Evolutionary conservation across 2,113 vertebrate species (phyloP), one percentile per base, ranked within the genome.

Genomic region (Aegithalos caudatus): DNA sequence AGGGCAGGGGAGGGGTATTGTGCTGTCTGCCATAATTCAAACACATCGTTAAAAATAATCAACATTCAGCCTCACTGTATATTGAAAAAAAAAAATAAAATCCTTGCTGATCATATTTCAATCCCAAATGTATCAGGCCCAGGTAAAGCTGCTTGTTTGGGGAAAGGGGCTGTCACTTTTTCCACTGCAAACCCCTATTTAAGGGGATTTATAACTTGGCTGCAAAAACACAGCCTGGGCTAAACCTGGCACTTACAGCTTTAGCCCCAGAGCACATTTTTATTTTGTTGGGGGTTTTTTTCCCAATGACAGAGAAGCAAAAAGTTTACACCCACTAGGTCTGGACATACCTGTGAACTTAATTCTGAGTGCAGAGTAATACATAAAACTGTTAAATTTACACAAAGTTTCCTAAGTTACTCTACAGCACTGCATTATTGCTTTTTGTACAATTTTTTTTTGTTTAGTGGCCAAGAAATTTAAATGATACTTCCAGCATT

Each of bases 161-260:
- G 45, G 92, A 96, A 56, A 42, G 87, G 80, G 76, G 90, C 85
- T 97, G 97, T 96, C 97, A 95, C 81, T 96, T 96, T 97, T 97
- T 97, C 97, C 97, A 98, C 85, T 96, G 96, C 96, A 92, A 96
- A 60, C 81, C 94, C 66, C 92, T 95, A 23, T 82, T 97, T 96
- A 93, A 78, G 77, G 91, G 94, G 93, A 97, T 98, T 98, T 97
- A 97, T 82, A 93, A 96, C 92, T 94, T 94, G 96, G 95, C 96
- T 97, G 94, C 94, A 96, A 97, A 97, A 94, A 96, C 89, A 88
- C 38, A 88, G 81, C 64, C 76, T 81, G 88, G 92, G 83, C 87
- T 97, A 96, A 96, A 97, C 64, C 88, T 96, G 96, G 95, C 92
- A 94, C 80, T 82, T 24, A 54, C 15, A 92, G 76, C 83, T 96